Evolutionary conservation across 2,797 vertebrate species (phyloP), one percentile per base, ranked within the genome.

Genomic region (Melopsittacus undulatus): DNA sequence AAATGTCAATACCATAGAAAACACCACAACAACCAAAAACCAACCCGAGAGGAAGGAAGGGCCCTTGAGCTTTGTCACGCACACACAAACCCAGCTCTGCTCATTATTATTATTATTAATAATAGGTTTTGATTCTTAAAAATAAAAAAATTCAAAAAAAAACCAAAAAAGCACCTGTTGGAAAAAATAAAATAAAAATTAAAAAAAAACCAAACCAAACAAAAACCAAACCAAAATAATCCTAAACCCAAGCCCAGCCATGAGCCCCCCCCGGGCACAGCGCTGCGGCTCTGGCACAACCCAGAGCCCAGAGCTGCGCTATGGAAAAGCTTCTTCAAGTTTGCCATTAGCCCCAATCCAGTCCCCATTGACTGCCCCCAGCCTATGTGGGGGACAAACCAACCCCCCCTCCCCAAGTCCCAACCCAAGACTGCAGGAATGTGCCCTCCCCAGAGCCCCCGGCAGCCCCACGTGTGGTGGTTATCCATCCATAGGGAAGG

Each of bases 401-500:
- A 68, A 70, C 70, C 64, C 59, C 46, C 43, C 66, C 67, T 61
- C 56, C 30, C 38, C 32, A 29, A 52, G 45, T 34, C 84, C 79
- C 21, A 10, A 6, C 1, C 16, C 87, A 36, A 63, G 97, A 83
- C 91, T 79, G 46, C 90, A 63, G 87, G 96, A 85, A 91, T 90
- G 80, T 46, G 92, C 87, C 20, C 93, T 91, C 94, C 92, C 92
- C 94, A 19, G 96, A 91, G 91, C 97, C 96, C 96, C 88, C 96
- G 97, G 95, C 91, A 10, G 51, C 69, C 49, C 1, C 40, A 70
- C 75, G 83, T 69, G 21, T 83, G 97, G 97, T 97, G 98, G 96
- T 98, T 98, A 97, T 87, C 97, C 97, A 98, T 98, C 98, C 98
- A 98, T 97, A 98, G 74, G 94, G 95, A 85, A 95, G 94, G 93